phyloP scores from a whole-genome alignment of 2,888 invertebrate genomes.

The Polylopha cassiicola region DNA sequence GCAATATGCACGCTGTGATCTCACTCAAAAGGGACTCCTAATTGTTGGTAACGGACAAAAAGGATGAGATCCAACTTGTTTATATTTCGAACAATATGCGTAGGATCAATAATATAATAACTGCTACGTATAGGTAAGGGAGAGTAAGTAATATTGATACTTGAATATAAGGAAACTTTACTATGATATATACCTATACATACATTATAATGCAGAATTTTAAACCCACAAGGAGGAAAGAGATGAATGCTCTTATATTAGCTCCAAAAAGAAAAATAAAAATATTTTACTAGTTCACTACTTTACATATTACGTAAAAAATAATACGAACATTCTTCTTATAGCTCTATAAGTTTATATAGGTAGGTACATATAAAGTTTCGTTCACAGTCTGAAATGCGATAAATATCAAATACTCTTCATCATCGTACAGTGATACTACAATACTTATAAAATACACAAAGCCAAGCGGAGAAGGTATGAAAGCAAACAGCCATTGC shows the following conservation, averaged over 20 bases:
- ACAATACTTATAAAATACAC: constrained; percentile 33
- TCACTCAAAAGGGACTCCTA: constrained; percentile 40
- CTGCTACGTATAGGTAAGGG: constrained; percentile 19
- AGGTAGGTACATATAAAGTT: no score
- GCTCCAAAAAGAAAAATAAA: no score
- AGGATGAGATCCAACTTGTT: constrained; percentile 60
- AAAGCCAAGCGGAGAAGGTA: constrained; percentile 48
- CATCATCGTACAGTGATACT: constrained; percentile 4
- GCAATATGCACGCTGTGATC: constrained; percentile 35
- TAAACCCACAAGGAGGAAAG: no score
- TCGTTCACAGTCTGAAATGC: no score
- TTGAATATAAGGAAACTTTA: constrained; percentile 23
- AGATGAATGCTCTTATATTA: no score
- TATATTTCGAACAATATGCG: constrained; percentile 58
- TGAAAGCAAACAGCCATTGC: constrained; percentile 52
- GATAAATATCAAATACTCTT: constrained; percentile 20
- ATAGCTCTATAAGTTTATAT: no score
- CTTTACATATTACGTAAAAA: no score
- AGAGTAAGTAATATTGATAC: constrained; percentile 38
- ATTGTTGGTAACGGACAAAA: constrained; percentile 54
- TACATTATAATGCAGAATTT: no score
- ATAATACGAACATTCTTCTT: no score
- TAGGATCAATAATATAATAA: constrained; percentile 50
- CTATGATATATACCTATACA: constrained; percentile 4
- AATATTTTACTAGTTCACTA: no score